Evolutionary conservation across 2,888 invertebrate genomes (phyloP).

Genomic region (Eulithis prunata): DNA sequence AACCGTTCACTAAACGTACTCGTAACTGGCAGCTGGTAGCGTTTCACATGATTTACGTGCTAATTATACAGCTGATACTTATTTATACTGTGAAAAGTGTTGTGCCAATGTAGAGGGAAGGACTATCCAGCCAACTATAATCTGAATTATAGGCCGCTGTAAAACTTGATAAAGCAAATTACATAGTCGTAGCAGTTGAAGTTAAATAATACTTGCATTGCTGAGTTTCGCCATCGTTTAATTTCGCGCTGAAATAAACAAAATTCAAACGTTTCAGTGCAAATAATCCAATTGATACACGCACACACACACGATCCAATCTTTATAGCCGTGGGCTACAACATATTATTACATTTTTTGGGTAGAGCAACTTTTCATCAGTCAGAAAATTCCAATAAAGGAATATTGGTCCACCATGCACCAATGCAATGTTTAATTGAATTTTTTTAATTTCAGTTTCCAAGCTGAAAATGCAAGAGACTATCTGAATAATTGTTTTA

Average conservation of each 20-base stretch:
- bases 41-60: constrained; percentile 46
- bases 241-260: too few species aligned
- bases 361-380: neutral
- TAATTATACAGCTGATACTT: constrained; percentile 45
- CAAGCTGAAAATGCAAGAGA: constrained; percentile 2
- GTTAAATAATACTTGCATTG: too few species aligned
- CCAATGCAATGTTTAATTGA: constrained; percentile 5
- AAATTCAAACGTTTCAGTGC: too few species aligned
- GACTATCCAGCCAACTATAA: too few species aligned
- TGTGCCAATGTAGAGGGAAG: constrained; percentile 1
- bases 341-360: neutral
- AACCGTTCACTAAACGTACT: constrained; percentile 35
- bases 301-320: neutral
- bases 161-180: too few species aligned
- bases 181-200: neutral
- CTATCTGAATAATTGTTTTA: constrained; percentile 20
- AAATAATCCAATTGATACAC: too few species aligned
- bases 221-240: too few species aligned
- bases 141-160: too few species aligned
- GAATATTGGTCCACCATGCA: constrained; percentile 6
- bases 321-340: neutral
- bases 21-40: constrained; percentile 31
- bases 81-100: neutral
- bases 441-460: constrained; percentile 6
- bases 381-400: neutral